Evolutionary conservation across 2,113 vertebrate genomes (phyloP), one percentile per base, ranked within the genome.

Genomic region (Ammospiza caudacuta): DNA sequence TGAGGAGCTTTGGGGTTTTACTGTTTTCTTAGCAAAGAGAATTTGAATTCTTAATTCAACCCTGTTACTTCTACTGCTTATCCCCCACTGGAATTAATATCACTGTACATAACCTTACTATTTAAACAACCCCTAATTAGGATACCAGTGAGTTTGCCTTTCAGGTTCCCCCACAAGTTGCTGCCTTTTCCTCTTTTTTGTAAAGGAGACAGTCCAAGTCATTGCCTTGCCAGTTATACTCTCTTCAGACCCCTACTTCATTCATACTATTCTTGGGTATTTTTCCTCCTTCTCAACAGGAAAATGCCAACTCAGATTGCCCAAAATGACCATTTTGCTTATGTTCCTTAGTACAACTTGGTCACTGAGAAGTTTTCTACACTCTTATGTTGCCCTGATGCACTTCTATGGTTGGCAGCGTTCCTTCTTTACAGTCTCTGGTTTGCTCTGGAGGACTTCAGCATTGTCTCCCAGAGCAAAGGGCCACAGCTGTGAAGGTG

Each of bases 41-140:
- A 55, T 91, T 95, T 55, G 31, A 93, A 83, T 88, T 90, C 67
- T 82, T 87, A 73, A 58, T 94, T 89, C 63, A 83, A 20, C 57
- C 7, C 27, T 59, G 9, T 43, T 92, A 77, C 15, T 94, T 25
- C 68, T 91, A 35, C 49, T 77, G 25, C 43, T 87, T 80, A 46
- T 83, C 7, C 29, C 47, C 55, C 5, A 8, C 59, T 1, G 7
- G 85, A 90, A 70, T 94, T 83, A 95, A 86, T 55, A 83, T n/a
- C 51, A 59, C 63, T 80, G 51, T 35, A 59, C 43, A 37, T 69
- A 94, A 85, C 57, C 51, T 86, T 87, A 33, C 55, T 85, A 6
- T 91, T 93, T 81, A 55, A 95, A 83, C 59, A 94, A 52, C 33
- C 4, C 12, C 55, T 83, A 67, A 91, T 91, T 86, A 90, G 12